phyloP scores from a whole-genome alignment of 2,113 vertebrate species.

The Psittacara wagleri region DNA sequence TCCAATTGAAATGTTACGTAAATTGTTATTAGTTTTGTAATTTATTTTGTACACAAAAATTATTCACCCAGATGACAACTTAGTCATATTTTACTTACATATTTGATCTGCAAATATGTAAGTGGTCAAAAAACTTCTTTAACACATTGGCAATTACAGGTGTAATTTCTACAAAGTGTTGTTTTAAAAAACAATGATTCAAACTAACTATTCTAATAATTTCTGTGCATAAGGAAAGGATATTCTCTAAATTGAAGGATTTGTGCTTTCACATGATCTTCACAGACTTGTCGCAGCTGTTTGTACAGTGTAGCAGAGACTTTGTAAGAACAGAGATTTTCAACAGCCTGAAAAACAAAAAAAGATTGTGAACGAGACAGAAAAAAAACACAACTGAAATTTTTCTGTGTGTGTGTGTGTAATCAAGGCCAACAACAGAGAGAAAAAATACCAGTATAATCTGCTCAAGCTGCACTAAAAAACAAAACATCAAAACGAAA shows the following conservation, averaged over 20 bases:
- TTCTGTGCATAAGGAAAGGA: constrained; percentile 70
- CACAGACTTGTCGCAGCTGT: constrained; percentile 82
- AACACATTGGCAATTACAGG: not conserved
- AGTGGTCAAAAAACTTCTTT: not conserved
- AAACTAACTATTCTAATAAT: not conserved
- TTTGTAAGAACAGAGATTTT: constrained; percentile 84
- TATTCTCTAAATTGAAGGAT: constrained; percentile 81
- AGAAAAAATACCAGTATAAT: not conserved
- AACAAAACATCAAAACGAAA: not conserved
- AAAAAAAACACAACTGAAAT: not conserved
- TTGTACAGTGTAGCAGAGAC: constrained; percentile 80
- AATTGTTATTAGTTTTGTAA: not conserved
- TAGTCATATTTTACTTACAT: not conserved
- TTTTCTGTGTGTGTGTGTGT: not conserved
- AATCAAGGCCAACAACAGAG: not conserved
- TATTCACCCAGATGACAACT: not conserved
- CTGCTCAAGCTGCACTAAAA: not conserved
- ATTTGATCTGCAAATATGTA: not conserved
- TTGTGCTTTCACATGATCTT: constrained; percentile 81
- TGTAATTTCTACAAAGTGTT: not conserved
- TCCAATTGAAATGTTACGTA: not conserved
- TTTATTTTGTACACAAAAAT: not conserved
- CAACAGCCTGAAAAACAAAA: constrained; percentile 76
- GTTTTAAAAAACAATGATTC: not conserved
- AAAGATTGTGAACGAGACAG: not conserved